Base-by-base conservation (phyloP, 2,797 vertebrate genomes). In the Rhynchotus rufescens region DNA sequence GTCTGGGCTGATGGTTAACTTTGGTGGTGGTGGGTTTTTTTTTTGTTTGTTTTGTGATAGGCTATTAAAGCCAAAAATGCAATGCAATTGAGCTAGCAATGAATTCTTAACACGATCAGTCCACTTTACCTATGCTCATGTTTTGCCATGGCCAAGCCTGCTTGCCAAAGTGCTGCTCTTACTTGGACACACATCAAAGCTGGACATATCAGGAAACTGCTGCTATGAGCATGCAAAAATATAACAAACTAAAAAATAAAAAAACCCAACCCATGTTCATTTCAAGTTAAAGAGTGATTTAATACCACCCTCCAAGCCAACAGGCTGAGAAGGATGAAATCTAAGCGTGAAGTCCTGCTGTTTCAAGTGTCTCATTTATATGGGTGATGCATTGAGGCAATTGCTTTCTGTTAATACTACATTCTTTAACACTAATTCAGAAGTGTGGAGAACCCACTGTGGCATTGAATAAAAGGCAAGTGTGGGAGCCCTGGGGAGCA, bases 91-190 rank as follows among this genome's bases (percentile, higher is more conserved):
- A 47, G 45, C 21, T 20, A 86, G 51, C 84, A 76, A 83, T 54
- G 66, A 75, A 40, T 87, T 75, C 26, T 12, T 28, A 78, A 69
- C 0, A 0, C 0, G 1, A 66, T 0, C 0, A n/a, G 26, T n/a
- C 15, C n/a, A 1, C 5, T 22, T 40, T 67, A 52, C 51, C 81
- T 0, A 0, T 4, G 68, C 47, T 80, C 2, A 0, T 15, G 44
- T 15, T 56, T 69, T 77, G 30, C 42, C 47, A 40, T 0, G 1
- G 65, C 21, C 21, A 40, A 62, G 47, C 34, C 60, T 8, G 22
- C 54, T 75, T 6, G 2, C 51, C 45, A 11, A 64, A 80, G 49
- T 17, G 42, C 76, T 59, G 51, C 2, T 7, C 13, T 44, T 21
- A 45, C 57, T 25, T 9, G 49, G 81, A 66, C 1, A 4, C n/a